A percentile compares a stretch with the other conserved stretches of the same genome.
Evolutionary conservation across 2,113 vertebrate species (phyloP).

Genomic region (Regulus satrapa): DNA sequence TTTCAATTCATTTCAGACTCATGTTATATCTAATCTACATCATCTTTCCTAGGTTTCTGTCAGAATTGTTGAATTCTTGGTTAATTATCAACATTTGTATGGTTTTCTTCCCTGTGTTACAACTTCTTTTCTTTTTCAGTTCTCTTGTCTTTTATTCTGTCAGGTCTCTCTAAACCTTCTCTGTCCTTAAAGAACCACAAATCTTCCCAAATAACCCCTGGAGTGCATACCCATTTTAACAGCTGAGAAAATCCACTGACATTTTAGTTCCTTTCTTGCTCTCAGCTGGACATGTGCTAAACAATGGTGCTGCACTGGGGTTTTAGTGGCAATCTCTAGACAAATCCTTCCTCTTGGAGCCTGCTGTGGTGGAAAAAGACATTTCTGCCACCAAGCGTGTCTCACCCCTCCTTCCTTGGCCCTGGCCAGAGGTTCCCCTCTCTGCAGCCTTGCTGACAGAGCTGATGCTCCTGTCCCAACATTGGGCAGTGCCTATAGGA

Average conservation of each 20-base stretch:
- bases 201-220: neutral
- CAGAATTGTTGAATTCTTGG: neutral
- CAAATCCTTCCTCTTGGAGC: neutral
- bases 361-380: neutral
- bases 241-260: neutral
- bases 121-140: neutral
- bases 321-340: neutral
- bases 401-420: neutral
- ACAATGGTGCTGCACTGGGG: neutral
- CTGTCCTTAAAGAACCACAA: neutral
- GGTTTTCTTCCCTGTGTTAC: neutral
- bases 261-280: neutral
- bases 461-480: neutral
- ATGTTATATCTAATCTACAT: neutral
- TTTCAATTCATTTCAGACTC: neutral
- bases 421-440: neutral
- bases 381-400: neutral
- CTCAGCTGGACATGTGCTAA: neutral
- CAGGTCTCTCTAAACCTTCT: neutral
- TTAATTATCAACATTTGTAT: neutral
- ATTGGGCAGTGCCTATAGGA: rapidly evolving
- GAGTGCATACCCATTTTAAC: neutral
- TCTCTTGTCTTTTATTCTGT: neutral
- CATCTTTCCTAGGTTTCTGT: neutral
- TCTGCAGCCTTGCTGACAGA: neutral